Base-by-base conservation (phyloP, 1,140 invertebrate species). In the Lasioglossum albipes region DNA sequence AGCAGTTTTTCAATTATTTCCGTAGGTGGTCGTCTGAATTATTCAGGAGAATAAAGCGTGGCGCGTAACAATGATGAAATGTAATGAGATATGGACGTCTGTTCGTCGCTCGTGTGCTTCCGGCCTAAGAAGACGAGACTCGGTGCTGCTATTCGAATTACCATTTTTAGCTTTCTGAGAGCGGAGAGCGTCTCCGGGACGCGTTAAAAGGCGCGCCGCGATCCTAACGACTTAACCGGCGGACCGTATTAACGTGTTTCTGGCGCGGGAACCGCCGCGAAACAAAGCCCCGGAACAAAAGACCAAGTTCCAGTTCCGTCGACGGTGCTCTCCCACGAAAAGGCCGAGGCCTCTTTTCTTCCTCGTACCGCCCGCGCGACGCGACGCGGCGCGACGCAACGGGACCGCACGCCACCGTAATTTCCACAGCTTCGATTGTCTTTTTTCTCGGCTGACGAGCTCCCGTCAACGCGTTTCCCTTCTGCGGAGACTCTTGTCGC, bases 251-350 rank as follows among this genome's bases (percentile, higher is more conserved):
- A 64, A 57, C 20, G 27, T 9, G 66, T 20, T 54, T 68, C 52
- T 27, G 18, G 18, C 31, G 6, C 45, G 57, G 18, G 12, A 52
- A 10, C 22, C 16, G 7, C 9, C 20, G 66, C 42, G n/a, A n/a
- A 27, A 80, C 62, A 62, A 80, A 77, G 45, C 18, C 13, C 54
- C 18, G 10, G 22, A 78, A 84, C 83, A 52, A 74, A 70, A 61
- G 65, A 69, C 59, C 75, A 81, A 66, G 69, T 78, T 84, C 77
- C 79, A 88, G 76, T 59, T 59, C 57, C n/a, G 57, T 59, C 57
- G 20, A 7, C 22, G 20, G 7, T 22, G 20, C 6, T 13, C 12
- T 12, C 45, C 45, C 1, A 49, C 52, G 57, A 59, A 59, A 59
- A n/a, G 57, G 57, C n/a, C 57, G 20, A 49, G 45, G 36, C 10